Conservation (phyloP, 2,888 invertebrate species). For the Megastigmus dorsalis region DNA sequence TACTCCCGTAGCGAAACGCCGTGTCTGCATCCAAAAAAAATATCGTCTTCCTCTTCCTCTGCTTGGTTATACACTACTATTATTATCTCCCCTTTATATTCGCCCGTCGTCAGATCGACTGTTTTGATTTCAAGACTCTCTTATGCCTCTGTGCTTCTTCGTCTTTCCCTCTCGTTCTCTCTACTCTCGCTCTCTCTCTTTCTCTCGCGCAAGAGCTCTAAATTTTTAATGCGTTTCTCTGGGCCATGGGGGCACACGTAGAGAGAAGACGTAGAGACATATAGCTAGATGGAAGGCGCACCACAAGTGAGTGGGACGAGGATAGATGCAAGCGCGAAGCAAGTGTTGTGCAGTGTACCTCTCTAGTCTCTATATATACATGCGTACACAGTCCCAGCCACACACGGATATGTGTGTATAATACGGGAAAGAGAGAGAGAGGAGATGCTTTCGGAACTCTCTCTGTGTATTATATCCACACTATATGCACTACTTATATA, state of each 20-base stretch:
- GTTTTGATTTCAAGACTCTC: conserved; percentile 34
- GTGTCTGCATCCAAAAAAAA: not conserved
- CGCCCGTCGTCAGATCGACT: conserved; percentile 6
- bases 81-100: conserved; percentile 1
- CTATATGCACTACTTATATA: no score
- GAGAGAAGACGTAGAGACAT: conserved; percentile 9
- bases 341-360: not conserved
- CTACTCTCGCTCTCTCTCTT: not conserved
- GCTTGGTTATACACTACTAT: conserved; percentile 1
- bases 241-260: conserved; percentile 50
- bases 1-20: not conserved
- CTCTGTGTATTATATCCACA: no score
- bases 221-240: conserved; percentile 52
- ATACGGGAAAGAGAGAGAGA: no score
- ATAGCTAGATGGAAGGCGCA: not conserved
- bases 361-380: not conserved
- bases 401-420: no score
- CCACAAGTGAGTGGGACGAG: not conserved
- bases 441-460: not conserved
- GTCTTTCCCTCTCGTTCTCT: not conserved
- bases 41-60: not conserved
- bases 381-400: not conserved
- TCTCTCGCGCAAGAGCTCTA: conserved; percentile 12
- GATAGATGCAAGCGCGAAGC: not conserved
- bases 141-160: no score